phyloP scores from a whole-genome alignment of 2,113 vertebrate genomes.

The Scomber scombrus region DNA sequence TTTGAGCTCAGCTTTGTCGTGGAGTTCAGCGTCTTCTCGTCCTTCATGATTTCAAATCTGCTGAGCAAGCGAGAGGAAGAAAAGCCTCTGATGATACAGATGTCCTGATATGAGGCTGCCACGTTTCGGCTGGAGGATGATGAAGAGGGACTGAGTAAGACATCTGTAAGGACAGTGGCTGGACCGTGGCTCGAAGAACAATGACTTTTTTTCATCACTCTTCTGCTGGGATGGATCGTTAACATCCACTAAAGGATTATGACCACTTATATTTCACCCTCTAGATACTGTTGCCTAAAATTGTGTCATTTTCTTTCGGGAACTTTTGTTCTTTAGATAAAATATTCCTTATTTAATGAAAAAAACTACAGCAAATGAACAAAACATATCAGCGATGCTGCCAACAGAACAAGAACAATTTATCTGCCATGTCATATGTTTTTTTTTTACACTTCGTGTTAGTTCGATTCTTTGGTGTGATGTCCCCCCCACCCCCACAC shows the following conservation, averaged over 20 bases:
- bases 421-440: not conserved
- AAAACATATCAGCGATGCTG: constrained; percentile 31
- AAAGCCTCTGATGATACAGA: constrained; percentile 76
- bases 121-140: constrained; percentile 23
- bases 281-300: not conserved
- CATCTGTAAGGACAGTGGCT: constrained; percentile 37
- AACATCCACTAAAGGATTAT: not conserved
- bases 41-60: constrained; percentile 84
- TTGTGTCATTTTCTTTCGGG: not conserved
- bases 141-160: constrained; percentile 18
- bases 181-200: constrained; percentile 31
- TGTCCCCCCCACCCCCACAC: no score
- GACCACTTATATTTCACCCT: not conserved
- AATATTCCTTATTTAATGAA: constrained; percentile 45
- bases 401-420: constrained; percentile 30
- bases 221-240: constrained; percentile 10
- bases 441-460: no score
- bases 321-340: not conserved
- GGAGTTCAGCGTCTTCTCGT: constrained; percentile 85
- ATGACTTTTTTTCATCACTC: not conserved
- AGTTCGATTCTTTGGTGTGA: no score
- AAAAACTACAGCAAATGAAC: constrained; percentile 30
- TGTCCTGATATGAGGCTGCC: constrained; percentile 71
- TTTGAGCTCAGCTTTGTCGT: constrained; percentile 83
- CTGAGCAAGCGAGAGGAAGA: constrained; percentile 75